Evolutionary conservation across 1,140 invertebrate species (phyloP).

Genomic region (Zaprionus africanus): DNA sequence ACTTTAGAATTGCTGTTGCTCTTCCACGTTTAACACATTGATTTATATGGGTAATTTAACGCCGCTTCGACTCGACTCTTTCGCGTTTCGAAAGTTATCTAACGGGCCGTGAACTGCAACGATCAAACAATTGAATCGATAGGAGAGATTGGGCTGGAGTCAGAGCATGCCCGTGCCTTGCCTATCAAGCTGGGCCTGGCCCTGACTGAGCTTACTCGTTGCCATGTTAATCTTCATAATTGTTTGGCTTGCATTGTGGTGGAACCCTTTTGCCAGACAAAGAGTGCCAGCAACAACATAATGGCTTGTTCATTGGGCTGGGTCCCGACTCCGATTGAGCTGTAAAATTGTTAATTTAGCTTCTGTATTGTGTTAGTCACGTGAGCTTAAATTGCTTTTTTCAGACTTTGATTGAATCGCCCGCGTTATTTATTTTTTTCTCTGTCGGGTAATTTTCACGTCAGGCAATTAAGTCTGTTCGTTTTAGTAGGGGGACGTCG

Average conservation of each 20-base stretch:
- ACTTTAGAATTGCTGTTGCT: slow-evolving; percentile 29
- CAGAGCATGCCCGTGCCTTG: no score
- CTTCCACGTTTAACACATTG: slow-evolving; percentile 66
- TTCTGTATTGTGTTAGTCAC: slow-evolving; percentile 77
- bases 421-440: neutral
- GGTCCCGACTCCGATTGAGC: slow-evolving; percentile 43
- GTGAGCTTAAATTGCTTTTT: slow-evolving; percentile 72
- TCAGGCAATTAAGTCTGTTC: slow-evolving; percentile 20
- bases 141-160: neutral
- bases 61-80: slow-evolving; percentile 39
- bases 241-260: slow-evolving; percentile 57
- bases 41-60: slow-evolving; percentile 82
- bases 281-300: slow-evolving; percentile 1
- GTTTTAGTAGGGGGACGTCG: neutral
- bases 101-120: slow-evolving; percentile 72
- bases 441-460: slow-evolving; percentile 7
- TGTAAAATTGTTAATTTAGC: slow-evolving; percentile 80
- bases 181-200: slow-evolving; percentile 38
- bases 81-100: slow-evolving; percentile 69
- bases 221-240: slow-evolving; percentile 73
- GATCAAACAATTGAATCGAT: slow-evolving; percentile 67
- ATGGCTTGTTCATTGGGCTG: slow-evolving; percentile 22
- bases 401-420: slow-evolving; percentile 22
- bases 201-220: slow-evolving; percentile 47
- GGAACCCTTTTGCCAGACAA: slow-evolving; percentile 4